Evolutionary conservation across 1,140 invertebrate species (phyloP).

Genomic region (Apocrypta bakeri): DNA sequence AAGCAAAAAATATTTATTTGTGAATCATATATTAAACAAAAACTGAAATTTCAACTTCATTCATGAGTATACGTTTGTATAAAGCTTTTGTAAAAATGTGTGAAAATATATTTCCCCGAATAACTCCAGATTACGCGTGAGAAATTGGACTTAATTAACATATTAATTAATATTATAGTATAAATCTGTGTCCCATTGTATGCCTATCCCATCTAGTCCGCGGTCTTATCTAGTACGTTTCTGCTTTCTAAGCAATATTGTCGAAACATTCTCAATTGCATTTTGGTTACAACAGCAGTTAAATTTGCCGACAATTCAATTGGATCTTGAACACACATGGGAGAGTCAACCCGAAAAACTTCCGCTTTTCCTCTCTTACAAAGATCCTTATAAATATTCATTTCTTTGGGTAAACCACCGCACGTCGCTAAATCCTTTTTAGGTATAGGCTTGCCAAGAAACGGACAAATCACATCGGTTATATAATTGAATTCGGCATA

Average conservation of each 20-base stretch:
- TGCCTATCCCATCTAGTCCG: no score
- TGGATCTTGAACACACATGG: conserved; percentile 75
- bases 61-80: no score
- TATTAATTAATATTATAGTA: no score
- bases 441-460: conserved; percentile 63
- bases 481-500: conserved; percentile 72
- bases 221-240: no score
- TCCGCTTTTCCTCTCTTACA: conserved; percentile 39
- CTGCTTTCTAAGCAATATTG: conserved; percentile 52
- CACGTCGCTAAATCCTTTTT: conserved; percentile 60
- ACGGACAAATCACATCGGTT: conserved; percentile 70
- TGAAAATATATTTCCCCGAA: no score
- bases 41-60: no score
- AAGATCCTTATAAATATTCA: conserved; percentile 45
- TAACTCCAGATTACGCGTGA: no score
- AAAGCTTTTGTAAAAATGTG: no score
- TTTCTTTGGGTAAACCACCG: conserved; percentile 46
- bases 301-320: conserved; percentile 73
- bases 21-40: no score
- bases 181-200: no score
- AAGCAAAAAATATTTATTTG: no score
- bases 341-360: conserved; percentile 61
- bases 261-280: conserved; percentile 52
- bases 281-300: conserved; percentile 58
- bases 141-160: no score